These are phyloP conservation scores for Chunga burmeisteri DNA, from an alignment of 2,113 vertebrate genomes.

Conservation along the genomic window DNA sequence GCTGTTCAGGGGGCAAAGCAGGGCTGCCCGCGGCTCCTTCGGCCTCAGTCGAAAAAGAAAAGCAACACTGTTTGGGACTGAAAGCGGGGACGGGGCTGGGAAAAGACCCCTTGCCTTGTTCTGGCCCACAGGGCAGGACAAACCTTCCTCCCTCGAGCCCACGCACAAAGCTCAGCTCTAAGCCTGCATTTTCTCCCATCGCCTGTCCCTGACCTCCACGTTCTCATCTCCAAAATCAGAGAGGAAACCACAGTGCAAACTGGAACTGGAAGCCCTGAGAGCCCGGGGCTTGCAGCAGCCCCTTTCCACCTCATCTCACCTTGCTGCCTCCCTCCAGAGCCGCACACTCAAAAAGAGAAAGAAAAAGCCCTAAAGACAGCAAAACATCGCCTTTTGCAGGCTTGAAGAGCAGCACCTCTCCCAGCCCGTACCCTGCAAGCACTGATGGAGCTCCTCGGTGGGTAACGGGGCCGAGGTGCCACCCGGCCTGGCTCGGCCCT, in stretches of 20 bases:
- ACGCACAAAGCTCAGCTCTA: neutral
- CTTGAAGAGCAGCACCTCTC: neutral
- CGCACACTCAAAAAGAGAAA: neutral
- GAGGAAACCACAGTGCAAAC: neutral
- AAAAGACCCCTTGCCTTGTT: neutral
- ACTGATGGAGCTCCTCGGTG: neutral
- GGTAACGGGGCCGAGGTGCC: neutral
- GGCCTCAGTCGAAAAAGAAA: neutral
- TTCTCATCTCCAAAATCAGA: neutral
- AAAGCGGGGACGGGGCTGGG: too few relatives aligned
- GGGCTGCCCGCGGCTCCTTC: neutral
- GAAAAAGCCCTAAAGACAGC: neutral
- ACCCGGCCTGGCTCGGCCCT: neutral
- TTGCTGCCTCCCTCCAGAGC: neutral
- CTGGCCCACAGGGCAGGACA: neutral
- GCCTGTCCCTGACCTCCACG: neutral
- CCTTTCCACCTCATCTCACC: neutral
- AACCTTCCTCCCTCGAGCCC: neutral
- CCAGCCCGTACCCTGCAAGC: too few relatives aligned
- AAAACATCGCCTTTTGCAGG: neutral
- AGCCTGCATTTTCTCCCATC: neutral
- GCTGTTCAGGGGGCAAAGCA: neutral
- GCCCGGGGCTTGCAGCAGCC: neutral
- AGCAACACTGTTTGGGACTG: neutral
- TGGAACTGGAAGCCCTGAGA: neutral